Conservation (phyloP, 2,888 invertebrate genomes). For the Microctonus brassicae region DNA sequence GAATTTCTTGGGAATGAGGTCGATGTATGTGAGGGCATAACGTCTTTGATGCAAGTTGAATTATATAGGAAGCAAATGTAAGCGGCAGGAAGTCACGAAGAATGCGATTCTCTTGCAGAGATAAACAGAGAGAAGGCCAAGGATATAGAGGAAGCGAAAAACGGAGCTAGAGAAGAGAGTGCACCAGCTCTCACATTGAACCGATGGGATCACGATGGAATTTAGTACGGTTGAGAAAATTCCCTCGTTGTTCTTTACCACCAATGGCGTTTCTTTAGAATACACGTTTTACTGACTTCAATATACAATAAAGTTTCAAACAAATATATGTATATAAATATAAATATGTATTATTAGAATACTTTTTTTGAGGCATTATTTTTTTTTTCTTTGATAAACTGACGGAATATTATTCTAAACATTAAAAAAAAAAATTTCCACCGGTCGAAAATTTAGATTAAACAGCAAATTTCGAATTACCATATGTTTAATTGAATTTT, state of each 20-base stretch:
- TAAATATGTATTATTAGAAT: too few relatives aligned
- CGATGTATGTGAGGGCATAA: conserved; percentile 8
- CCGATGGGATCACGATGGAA: conserved; percentile 9
- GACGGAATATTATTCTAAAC: too few relatives aligned
- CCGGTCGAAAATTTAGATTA: too few relatives aligned
- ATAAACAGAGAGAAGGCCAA: conserved; percentile 29
- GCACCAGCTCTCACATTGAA: neutral
- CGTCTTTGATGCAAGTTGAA: conserved; percentile 27
- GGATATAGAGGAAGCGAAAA: conserved; percentile 16
- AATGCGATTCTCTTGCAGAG: conserved; percentile 15
- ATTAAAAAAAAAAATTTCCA: too few relatives aligned
- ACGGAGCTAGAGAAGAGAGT: conserved; percentile 16
- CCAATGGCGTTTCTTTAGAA: neutral
- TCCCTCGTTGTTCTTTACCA: conserved; percentile 11
- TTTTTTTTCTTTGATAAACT: too few relatives aligned
- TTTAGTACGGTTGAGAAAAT: conserved; percentile 27
- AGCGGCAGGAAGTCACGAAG: conserved; percentile 3
- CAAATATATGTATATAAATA: neutral
- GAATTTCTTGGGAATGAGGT: conserved; percentile 22
- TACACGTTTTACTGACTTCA: neutral
- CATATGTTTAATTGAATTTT: too few relatives aligned
- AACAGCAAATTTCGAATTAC: too few relatives aligned
- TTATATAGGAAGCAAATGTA: conserved; percentile 29
- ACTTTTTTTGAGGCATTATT: too few relatives aligned
- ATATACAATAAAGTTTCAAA: neutral